Evolutionary conservation across 2,797 vertebrate genomes (phyloP), one percentile per base, ranked within the genome.

Genomic region (Antrozous pallidus): DNA sequence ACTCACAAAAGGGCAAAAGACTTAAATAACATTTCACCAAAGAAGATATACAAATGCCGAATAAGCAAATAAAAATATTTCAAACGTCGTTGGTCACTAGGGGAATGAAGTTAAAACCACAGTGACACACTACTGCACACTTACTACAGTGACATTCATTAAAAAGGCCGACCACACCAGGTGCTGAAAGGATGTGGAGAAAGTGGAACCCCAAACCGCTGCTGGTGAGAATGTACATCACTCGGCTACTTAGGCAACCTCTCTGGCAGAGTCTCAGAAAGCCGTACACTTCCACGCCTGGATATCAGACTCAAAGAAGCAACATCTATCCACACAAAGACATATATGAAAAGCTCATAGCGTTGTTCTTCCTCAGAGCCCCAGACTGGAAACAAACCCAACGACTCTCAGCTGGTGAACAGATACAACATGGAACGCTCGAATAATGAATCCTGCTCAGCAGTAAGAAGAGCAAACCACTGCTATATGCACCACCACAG

Each of bases 51-150:
- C 0, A 1, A 36, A n/a, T 77, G 14, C 40, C 54, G 17, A 94
- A 54, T n/a, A 67, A 69, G 24, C 28, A 87, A 17, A 47, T 51
- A 74, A 14, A 84, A 95, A 69, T 61, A 88, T 56, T 77, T 82
- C 58, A 31, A 81, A 91, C 13, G 89, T 31, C 36, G 42, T 73
- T 40, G 78, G 47, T 79, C 40, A 38, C 40, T 51, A 75, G 45
- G n/a, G 18, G 75, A 81, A 70, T 70, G 70, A 90, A 91, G 75
- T 63, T 63, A 88, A 93, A 77, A 71, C 84, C 63, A 73, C 38
- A 58, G 9, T 38, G 45, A 67, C 75, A 86, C 70, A 56, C 26
- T 16, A 56, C 33, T 24, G 71, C 1, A 54, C 18, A 26, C 42
- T 5, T 17, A 38, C 26, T 22, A 69, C 28, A 17, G 69, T 40